Percentiles rank a stretch among this genome's conserved stretches.
Conservation (phyloP, 2,797 vertebrate species). For the Valencia hispanica region DNA sequence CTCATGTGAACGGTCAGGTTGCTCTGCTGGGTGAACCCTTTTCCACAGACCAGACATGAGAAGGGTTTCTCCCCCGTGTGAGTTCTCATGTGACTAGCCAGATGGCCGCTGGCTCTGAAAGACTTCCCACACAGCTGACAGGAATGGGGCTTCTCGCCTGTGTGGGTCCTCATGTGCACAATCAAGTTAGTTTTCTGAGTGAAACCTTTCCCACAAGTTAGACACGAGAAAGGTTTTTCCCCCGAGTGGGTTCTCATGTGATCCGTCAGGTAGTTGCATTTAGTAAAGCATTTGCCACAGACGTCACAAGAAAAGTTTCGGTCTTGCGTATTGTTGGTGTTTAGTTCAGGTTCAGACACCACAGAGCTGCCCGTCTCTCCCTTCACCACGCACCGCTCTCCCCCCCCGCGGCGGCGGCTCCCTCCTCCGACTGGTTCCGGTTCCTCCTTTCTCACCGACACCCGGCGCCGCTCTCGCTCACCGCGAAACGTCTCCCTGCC, state of each 20-base stretch:
- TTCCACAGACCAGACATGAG: conserved; percentile 8
- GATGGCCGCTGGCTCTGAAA: conserved; percentile 4
- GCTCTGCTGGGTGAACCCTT: conserved; percentile 8
- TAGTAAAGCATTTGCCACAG: conserved; percentile 6
- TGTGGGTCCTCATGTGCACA: conserved; percentile 6
- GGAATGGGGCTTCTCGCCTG: conserved; percentile 7
- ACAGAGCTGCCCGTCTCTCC: neutral
- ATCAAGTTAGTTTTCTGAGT: conserved; percentile 9
- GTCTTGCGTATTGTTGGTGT: neutral
- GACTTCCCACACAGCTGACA: conserved; percentile 6
- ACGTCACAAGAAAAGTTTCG: conserved; percentile 8
- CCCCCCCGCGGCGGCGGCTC: too few species aligned
- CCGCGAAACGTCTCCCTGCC: neutral
- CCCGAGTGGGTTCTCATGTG: neutral
- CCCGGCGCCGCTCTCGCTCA: neutral
- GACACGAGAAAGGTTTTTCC: neutral
- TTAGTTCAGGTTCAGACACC: neutral
- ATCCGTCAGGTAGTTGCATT: neutral
- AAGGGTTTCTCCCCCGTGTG: neutral
- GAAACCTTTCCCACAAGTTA: conserved; percentile 6
- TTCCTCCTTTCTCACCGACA: neutral
- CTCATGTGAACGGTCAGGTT: conserved; percentile 4
- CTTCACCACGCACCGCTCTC: too few species aligned
- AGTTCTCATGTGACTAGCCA: conserved; percentile 7
- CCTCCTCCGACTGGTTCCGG: neutral